phyloP scores from a whole-genome alignment of 2,797 vertebrate genomes.

The Chelmon rostratus region DNA sequence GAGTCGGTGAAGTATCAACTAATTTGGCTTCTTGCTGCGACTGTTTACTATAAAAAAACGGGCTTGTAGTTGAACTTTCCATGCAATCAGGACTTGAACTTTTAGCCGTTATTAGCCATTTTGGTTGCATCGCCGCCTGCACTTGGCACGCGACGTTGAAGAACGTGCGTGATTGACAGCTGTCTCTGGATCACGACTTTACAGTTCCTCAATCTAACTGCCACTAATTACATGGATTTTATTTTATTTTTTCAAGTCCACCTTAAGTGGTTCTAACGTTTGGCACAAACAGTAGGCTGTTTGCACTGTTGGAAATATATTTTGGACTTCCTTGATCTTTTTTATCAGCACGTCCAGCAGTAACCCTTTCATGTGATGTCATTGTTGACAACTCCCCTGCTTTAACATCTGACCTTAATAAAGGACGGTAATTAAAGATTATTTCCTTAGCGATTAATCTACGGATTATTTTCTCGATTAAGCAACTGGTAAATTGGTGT shows the following conservation, averaged over 20 bases:
- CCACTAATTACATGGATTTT: background rate
- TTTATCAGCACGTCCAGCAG: background rate
- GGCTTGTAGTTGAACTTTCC: background rate
- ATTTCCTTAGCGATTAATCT: background rate
- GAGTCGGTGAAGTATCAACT: conserved; percentile 75
- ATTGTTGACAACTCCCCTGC: conserved; percentile 24
- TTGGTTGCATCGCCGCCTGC: background rate
- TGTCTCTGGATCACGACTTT: conserved; percentile 9
- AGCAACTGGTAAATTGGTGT: background rate
- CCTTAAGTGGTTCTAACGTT: background rate
- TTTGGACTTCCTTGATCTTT: background rate
- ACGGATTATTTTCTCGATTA: background rate
- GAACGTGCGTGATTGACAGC: conserved; percentile 55
- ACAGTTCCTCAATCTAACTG: background rate
- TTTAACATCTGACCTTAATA: background rate
- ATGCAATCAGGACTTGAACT: background rate
- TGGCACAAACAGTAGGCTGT: background rate
- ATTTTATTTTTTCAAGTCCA: background rate
- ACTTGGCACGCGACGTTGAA: conserved; percentile 6
- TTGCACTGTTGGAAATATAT: background rate
- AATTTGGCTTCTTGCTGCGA: conserved; percentile 39
- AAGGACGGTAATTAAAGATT: background rate
- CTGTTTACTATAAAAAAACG: background rate
- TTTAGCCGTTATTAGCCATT: background rate
- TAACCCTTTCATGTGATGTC: conserved; percentile 27